Evolutionary conservation across 2,888 invertebrate genomes (phyloP).

Genomic region (Schizotus pectinicornis): DNA sequence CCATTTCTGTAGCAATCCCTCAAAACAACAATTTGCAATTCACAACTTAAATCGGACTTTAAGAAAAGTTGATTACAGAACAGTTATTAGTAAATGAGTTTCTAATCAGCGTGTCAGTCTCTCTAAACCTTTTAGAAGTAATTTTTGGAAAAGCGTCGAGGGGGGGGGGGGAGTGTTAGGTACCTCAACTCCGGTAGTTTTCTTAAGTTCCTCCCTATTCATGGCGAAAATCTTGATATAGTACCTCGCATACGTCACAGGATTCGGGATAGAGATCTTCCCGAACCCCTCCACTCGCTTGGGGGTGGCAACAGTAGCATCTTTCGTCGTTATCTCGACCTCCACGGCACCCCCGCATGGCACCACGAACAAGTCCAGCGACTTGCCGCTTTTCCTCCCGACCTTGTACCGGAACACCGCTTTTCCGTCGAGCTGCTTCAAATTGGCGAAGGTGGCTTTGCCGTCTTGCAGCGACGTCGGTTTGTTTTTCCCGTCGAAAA

Average conservation of each 20-base stretch:
- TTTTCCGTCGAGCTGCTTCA: conserved; percentile 61
- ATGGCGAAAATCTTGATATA: conserved; percentile 61
- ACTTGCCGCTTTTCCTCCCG: conserved; percentile 31
- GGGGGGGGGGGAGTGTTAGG: conserved; percentile 17
- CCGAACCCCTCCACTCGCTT: conserved; percentile 60
- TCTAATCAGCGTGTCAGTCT: no score
- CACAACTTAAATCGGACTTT: no score
- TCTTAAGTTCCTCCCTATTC: conserved; percentile 61
- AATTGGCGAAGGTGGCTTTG: conserved; percentile 58
- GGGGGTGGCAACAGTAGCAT: conserved; percentile 52
- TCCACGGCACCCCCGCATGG: conserved; percentile 64
- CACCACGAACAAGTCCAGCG: conserved; percentile 59
- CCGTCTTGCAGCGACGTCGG: conserved; percentile 60
- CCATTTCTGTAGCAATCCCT: no score
- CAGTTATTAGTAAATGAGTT: no score
- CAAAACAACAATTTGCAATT: no score
- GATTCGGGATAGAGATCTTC: conserved; percentile 53
- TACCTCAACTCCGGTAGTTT: conserved; percentile 63
- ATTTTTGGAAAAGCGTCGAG: no score
- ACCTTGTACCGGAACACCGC: conserved; percentile 66
- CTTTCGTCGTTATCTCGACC: conserved; percentile 58
- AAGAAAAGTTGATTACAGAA: no score
- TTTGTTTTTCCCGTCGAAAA: conserved; percentile 52
- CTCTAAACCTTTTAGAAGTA: no score
- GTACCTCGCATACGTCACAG: conserved; percentile 59